A percentile compares a stretch with the other conserved stretches of the same genome.
phyloP scores from a whole-genome alignment of 2,113 vertebrate species.

The Hipposideros armiger region DNA sequence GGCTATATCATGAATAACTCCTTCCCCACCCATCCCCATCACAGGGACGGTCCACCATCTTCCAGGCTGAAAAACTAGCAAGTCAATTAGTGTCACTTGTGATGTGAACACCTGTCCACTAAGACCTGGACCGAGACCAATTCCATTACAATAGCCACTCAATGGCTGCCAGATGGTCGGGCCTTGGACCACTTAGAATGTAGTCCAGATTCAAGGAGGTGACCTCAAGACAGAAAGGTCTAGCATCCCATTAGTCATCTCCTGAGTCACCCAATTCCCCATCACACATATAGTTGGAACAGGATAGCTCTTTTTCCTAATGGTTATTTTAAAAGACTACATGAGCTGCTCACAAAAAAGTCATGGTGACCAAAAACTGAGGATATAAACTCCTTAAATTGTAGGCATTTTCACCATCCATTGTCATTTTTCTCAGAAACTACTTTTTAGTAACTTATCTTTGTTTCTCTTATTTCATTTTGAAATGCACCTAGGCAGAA shows the following conservation, averaged over 20 bases:
- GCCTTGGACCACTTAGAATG: conserved; percentile 69
- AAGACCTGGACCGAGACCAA: conserved; percentile 76
- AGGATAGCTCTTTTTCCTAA: background rate
- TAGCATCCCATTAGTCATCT: conserved; percentile 69
- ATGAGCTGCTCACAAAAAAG: background rate
- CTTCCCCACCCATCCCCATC: conserved; percentile 77
- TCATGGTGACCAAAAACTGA: background rate
- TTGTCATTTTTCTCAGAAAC: background rate
- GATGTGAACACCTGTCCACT: conserved; percentile 77
- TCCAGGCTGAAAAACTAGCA: conserved; percentile 61
- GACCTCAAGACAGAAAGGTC: conserved; percentile 71
- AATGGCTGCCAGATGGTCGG: conserved; percentile 61
- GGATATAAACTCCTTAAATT: background rate
- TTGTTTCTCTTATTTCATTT: conserved; percentile 15
- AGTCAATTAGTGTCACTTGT: conserved; percentile 81
- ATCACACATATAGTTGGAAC: conserved; percentile 30
- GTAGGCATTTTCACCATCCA: background rate
- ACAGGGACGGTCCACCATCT: conserved; percentile 70
- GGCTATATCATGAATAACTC: conserved; percentile 66
- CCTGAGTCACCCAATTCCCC: conserved; percentile 23
- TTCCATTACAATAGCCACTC: conserved; percentile 72
- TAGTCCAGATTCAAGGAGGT: conserved; percentile 54
- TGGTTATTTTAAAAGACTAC: conserved; percentile 55
- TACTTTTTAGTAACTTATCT: background rate
- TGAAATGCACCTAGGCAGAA: background rate